Conservation (phyloP, 2,113 vertebrate species). For the Platycercus adscitus region DNA sequence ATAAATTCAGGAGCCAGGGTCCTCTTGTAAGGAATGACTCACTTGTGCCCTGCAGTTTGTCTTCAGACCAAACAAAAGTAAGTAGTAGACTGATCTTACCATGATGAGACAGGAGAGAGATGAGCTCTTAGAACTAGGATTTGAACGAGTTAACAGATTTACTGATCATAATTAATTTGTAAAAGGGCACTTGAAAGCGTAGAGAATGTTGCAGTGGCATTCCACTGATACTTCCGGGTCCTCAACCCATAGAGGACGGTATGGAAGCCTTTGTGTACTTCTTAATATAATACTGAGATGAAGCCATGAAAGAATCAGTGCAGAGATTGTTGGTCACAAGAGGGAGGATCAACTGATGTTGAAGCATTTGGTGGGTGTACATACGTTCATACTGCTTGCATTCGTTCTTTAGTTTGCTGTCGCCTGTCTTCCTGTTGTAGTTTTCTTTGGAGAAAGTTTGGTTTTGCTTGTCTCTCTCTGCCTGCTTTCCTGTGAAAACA, state of each 20-base stretch:
- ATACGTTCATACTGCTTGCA: neutral
- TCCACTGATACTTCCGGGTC: neutral
- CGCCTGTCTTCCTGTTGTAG: neutral
- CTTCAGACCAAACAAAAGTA: neutral
- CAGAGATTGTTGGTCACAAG: neutral
- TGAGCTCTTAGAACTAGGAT: neutral
- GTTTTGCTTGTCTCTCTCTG: neutral
- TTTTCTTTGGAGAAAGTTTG: neutral
- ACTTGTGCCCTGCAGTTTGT: neutral
- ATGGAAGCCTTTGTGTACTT: neutral
- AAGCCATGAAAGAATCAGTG: neutral
- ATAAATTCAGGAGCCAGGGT: neutral
- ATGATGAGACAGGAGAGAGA: neutral
- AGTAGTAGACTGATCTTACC: neutral
- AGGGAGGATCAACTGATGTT: neutral
- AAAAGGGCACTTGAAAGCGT: neutral
- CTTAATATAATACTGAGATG: neutral
- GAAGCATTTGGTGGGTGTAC: neutral
- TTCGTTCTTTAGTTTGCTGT: neutral
- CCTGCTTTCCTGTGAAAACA: conserved; percentile 2
- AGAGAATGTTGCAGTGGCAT: fast-evolving
- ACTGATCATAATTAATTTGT: neutral
- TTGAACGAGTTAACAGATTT: neutral
- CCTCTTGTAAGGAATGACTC: neutral
- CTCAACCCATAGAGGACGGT: fast-evolving